Conservation (phyloP, 1,140 invertebrate species). For the Pseudobourletiella spinata region DNA sequence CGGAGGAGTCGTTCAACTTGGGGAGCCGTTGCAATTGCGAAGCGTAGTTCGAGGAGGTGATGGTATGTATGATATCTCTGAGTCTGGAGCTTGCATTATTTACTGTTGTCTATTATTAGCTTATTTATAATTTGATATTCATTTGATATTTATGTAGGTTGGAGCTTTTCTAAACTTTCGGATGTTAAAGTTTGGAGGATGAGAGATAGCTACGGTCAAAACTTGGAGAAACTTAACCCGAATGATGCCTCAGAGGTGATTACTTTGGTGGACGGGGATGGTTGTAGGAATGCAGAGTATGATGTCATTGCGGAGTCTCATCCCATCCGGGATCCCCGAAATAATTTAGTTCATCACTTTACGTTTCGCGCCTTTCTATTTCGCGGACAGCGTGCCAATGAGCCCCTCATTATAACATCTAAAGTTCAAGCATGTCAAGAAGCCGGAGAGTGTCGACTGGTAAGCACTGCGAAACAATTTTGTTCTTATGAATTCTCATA, state of each 20-base stretch:
- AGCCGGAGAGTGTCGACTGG: slow-evolving; percentile 10
- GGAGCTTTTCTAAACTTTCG: slow-evolving; percentile 26
- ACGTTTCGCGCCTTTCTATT: slow-evolving; percentile 35
- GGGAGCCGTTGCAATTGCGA: slow-evolving; percentile 31
- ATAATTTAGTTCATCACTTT: slow-evolving; percentile 34
- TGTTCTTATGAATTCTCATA: neutral
- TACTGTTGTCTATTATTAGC: no score
- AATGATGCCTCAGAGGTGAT: slow-evolving; percentile 35
- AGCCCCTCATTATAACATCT: slow-evolving; percentile 35
- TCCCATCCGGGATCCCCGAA: slow-evolving; percentile 29
- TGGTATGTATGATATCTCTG: slow-evolving; percentile 17
- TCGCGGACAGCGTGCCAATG: slow-evolving; percentile 32
- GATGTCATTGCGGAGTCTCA: slow-evolving; percentile 28
- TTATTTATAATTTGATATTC: neutral
- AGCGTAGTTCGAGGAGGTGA: slow-evolving; percentile 33
- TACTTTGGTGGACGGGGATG: slow-evolving; percentile 29
- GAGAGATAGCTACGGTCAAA: slow-evolving; percentile 17
- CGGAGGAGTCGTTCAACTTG: slow-evolving; percentile 33
- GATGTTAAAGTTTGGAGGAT: slow-evolving; percentile 36
- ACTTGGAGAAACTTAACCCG: slow-evolving; percentile 28
- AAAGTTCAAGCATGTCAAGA: slow-evolving; percentile 35
- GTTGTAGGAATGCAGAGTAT: slow-evolving; percentile 33
- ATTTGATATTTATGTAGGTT: slow-evolving; percentile 13
- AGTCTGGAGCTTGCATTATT: neutral
- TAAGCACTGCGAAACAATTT: neutral